Evolutionary conservation across 2,797 vertebrate genomes (phyloP), one percentile per base, ranked within the genome.

Genomic region (Esox masquinongy): DNA sequence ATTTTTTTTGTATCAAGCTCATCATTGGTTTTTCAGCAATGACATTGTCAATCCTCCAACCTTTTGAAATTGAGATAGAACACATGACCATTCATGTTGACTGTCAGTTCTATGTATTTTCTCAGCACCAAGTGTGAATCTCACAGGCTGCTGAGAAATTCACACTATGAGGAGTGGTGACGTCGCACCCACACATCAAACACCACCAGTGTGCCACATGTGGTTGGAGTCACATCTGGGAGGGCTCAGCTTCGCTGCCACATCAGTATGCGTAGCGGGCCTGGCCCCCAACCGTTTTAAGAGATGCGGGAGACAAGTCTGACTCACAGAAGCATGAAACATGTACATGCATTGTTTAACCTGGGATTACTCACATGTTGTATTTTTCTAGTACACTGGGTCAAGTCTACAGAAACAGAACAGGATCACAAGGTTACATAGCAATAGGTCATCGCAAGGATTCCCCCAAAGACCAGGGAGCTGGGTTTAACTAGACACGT

Each of bases 141-240:
- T 88, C 71, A 85, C 87, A 86, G 74, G 31, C 51, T 66, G 70
- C 53, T 84, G 88, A 83, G 83, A 80, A 86, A 89, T 88, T 87
- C 31, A 59, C 74, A 80, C 79, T 76, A 53, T 49, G 75, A 73
- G 76, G 31, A 59, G 70, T 3, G 14, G 17, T 26, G 24, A 56
- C 67, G 53, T 75, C 34, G 70, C 67, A 77, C 53, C 43, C 80
- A 80, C 75, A 80, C 73, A 76, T n/a, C 31, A 80, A 68, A 80
- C 72, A 61, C 0, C 72, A 77, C 64, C 49, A 71, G 74, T 73
- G 64, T 69, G 73, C 51, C 69, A 82, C 73, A 51, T 84, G 67
- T 68, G 73, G 49, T 74, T 72, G 63, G 59, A 64, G 72, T 56
- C 78, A 82, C 78, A 79, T 82, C 74, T 84, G 72, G 78, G 26